phyloP scores from a whole-genome alignment of 2,888 invertebrate genomes.

The Leptinotarsa peninsularis region DNA sequence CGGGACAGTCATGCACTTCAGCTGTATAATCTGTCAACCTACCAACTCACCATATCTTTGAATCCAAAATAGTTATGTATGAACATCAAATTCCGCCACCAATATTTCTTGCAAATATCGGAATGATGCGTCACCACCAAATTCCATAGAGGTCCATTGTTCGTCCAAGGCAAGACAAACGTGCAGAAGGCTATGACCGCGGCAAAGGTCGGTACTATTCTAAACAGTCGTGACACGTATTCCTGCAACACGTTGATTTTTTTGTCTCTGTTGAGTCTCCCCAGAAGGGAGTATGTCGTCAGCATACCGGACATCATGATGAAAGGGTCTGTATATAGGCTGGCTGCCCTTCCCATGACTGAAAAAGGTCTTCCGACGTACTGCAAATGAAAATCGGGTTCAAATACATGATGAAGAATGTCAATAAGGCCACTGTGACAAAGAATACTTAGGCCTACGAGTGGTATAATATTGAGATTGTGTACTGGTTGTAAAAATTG shows the following conservation, averaged over 20 bases:
- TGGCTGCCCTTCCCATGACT: conserved; percentile 76
- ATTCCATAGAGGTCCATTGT: conserved; percentile 78
- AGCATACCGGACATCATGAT: conserved; percentile 77
- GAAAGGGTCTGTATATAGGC: conserved; percentile 79
- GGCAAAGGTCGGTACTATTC: conserved; percentile 74
- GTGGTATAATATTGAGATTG: too few species aligned
- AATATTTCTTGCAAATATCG: conserved; percentile 75
- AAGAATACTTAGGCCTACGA: too few species aligned
- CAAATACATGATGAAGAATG: too few species aligned
- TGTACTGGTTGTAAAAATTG: too few species aligned
- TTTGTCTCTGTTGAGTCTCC: conserved; percentile 70
- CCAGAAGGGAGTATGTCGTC: conserved; percentile 74
- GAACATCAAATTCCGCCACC: conserved; percentile 79
- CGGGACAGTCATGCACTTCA: too few species aligned
- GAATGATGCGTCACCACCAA: conserved; percentile 76
- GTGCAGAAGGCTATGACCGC: conserved; percentile 76
- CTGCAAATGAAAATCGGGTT: conserved; percentile 58
- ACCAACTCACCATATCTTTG: conserved; percentile 72
- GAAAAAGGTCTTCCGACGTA: conserved; percentile 74
- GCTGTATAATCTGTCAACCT: not conserved
- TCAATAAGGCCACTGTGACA: too few species aligned
- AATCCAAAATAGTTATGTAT: conserved; percentile 81
- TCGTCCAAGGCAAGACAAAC: conserved; percentile 73
- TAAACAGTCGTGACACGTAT: conserved; percentile 73
- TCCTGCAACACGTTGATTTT: conserved; percentile 71